Evolutionary conservation across 2,113 vertebrate species (phyloP), one percentile per base, ranked within the genome.

Genomic region (Ancistrus triradiatus): DNA sequence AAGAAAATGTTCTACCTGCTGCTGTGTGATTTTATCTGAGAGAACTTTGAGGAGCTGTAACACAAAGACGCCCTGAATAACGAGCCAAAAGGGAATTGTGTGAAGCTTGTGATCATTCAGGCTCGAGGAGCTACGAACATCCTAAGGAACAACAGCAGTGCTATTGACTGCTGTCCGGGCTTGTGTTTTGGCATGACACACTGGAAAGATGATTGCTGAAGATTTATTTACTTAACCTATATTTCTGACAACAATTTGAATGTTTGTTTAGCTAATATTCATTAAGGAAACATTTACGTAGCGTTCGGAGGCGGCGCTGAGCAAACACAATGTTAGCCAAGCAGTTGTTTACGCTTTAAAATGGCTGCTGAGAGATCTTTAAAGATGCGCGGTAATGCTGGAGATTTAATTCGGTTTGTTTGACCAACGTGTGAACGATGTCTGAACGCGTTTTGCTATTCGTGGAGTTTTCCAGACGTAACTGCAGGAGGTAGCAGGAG

Each of bases 301-400:
- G 7, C 27, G 27, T 4, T 31, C n/a, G 3, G 7, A 4, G 13
- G n/a, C 6, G n/a, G 11, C 14, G n/a, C 6, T n/a, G 14, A 42
- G 13, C 38, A 42, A n/a, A 5, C 38, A 6, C 2, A 15, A 42
- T 42, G 38, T 42, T 42, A 42, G 38, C 42, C 52, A 40, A 50
- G 53, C 40, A 63, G 62, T 73, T 84, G 81, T 87, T 85, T 84
- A 84, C 79, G 78, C 65, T 73, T 78, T 85, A 88, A 88, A 85
- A 88, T 87, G 84, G 88, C 87, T 87, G 87, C 86, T 82, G 72
- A 69, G 66, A 56, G 46, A 27, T 58, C 19, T 71, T 75, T 74
- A 43, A 43, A 63, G 49, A 61, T 8, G 17, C 14, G 40, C 25
- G 17, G 42, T 49, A 37, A 1, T n/a, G 22, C 5, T 21, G 3